Base-by-base conservation (phyloP, 2,888 invertebrate species). In the Drosophila mimetica region DNA sequence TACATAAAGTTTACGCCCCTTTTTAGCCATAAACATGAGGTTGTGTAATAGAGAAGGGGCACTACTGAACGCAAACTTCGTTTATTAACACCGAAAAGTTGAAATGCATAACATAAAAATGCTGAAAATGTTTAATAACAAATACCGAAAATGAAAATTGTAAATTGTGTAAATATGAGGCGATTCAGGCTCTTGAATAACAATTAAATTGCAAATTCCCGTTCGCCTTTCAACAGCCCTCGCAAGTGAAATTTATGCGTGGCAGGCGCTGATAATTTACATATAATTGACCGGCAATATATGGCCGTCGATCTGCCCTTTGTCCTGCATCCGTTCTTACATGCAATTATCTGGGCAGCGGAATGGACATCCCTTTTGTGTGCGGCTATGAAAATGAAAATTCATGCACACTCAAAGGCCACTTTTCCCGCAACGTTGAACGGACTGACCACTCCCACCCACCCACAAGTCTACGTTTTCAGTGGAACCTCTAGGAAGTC, bases 211-310 rank as follows among this genome's bases (percentile, higher is more conserved):
- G 13, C n/a, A 22, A 22, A n/a, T 22, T 42, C 8, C 22, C 3
- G 22, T 42, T 11, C 22, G 22, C 20, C 9, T 25, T 42, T 42
- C 4, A 42, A 25, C 42, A 20, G n/a, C 22, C 4, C 9, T 42
- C 22, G 25, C 22, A 42, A 22, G n/a, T n/a, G n/a, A n/a, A 42
- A 22, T 42, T 42, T 22, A 42, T 22, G 22, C 22, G 14, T 14
- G 14, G 9, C 42, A 25, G n/a, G 22, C 42, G n/a, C 22, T 42
- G 22, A 14, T 42, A 42, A 42, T 42, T 42, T 42, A 25, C 42
- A 42, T 42, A 42, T 25, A 25, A 42, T 42, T 25, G 22, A 42
- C 22, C 25, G 22, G 42, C 25, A 9, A 20, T 20, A n/a, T 42
- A n/a, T 22, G 42, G 20, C n/a, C 20, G 41, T 1, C n/a, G 20